These are phyloP conservation scores for Mustela lutreola DNA, from an alignment of 2,113 vertebrate genomes.

Conservation along the genomic window DNA sequence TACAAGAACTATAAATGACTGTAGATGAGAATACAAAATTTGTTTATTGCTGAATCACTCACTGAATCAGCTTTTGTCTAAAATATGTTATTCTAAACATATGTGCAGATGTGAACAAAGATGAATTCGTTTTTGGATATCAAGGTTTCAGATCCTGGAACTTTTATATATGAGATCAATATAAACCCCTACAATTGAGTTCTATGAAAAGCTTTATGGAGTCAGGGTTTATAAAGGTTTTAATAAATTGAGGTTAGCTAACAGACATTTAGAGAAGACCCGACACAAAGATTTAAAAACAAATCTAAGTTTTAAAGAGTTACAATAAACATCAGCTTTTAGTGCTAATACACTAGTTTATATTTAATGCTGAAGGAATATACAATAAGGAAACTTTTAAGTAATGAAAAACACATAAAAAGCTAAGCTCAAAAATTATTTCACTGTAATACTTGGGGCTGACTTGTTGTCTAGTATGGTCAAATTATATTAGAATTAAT, in stretches of 20 bases:
- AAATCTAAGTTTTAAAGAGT: neutral
- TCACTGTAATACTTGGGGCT: neutral
- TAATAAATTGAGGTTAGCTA: neutral
- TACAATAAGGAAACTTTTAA: neutral
- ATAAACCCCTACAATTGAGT: neutral
- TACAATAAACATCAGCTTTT: neutral
- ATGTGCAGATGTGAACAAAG: conserved; percentile 35
- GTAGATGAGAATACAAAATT: neutral
- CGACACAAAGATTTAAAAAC: neutral
- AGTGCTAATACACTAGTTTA: neutral
- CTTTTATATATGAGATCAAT: neutral
- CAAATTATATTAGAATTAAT: neutral
- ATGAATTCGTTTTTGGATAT: neutral
- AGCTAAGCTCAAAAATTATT: neutral
- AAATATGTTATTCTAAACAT: neutral
- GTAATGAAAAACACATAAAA: neutral
- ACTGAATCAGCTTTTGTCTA: neutral
- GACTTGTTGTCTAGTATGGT: neutral
- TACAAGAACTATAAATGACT: neutral
- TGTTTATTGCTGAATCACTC: neutral
- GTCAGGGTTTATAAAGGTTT: neutral
- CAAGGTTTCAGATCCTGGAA: neutral
- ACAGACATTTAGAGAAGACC: neutral
- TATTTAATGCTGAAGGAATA: neutral
- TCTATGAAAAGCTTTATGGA: neutral